Base-by-base conservation (phyloP, 2,888 invertebrate species). In the Agrotis puta region DNA sequence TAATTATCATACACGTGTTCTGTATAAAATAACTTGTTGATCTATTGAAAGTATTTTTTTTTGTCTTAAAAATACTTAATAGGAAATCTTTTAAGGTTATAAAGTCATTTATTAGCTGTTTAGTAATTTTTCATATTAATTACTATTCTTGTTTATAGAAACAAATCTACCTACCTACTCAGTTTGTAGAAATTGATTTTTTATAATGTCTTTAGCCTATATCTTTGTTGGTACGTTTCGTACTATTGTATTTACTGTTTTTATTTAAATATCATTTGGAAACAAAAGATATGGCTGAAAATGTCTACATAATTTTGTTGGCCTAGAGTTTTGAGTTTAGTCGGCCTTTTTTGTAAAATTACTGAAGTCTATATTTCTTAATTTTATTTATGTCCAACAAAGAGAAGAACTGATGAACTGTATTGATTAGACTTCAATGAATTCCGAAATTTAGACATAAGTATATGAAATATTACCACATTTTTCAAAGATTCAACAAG, bases 111-210 rank as follows among this genome's bases (percentile, higher is more conserved):
- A 20, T 0, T 20, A 72, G 47, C 43, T 27, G 48, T 62, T 73
- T 43, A 5, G 14, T 45, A 45, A 64, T 24, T 22, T 24, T 45
- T 11, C 24, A 70, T 59, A 22, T 59, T 27, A 39, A 20, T 47
- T n/a, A 48, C 2, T 22, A 4, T 63, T 22, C 16, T 13, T 33
- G n/a, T 51, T 22, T 47, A 22, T 13, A 53, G 33, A 59, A 45
- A 45, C 24, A 50, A 51, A 70, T 74, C 13, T 33, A n/a, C n/a
- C n/a, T n/a, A n/a, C n/a, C n/a, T n/a, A 53, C 33, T 33, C 22
- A 33, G 73, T 64, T 45, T 18, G 14, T 64, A 4, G 33, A 24
- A 70, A 74, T 64, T 47, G 51, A 65, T 53, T 47, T 39, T 20
- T 53, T 39, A 74, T 53, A n/a, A 47, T 47, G 20, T 53, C 11